Conservation (phyloP, 2,888 invertebrate species). For the Acleris laterana region DNA sequence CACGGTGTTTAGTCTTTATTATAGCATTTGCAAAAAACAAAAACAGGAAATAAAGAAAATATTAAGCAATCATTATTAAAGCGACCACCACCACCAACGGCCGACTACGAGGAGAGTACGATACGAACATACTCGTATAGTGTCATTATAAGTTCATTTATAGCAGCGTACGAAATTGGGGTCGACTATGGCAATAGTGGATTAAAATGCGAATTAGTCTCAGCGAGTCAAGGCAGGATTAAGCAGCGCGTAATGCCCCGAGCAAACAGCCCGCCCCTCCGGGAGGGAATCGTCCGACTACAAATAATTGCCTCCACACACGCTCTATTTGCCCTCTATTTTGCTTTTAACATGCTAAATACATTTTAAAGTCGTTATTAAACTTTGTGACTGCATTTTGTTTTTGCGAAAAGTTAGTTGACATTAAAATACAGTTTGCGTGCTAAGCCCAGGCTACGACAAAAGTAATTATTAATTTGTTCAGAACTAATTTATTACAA, state of each 20-base stretch:
- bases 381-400: conserved; percentile 22
- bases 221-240: conserved; percentile 48
- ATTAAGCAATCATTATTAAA: no score
- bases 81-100: no score
- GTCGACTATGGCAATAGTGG: conserved; percentile 48
- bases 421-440: conserved; percentile 21
- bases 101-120: no score
- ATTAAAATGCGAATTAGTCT: conserved; percentile 50
- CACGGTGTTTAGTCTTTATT: no score
- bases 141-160: conserved; percentile 2
- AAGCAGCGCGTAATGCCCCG: conserved; percentile 63
- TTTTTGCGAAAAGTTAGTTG: conserved; percentile 28
- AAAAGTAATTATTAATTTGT: conserved; percentile 12
- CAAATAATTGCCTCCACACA: conserved; percentile 59
- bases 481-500: conserved; percentile 11
- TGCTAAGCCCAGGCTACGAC: neutral
- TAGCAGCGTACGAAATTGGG: conserved; percentile 4
- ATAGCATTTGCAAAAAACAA: no score
- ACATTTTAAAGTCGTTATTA: conserved; percentile 34
- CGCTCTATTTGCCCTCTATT: conserved; percentile 60
- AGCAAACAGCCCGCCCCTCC: conserved; percentile 61
- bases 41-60: neutral
- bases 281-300: conserved; percentile 53
- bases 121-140: no score
- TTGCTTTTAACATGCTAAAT: conserved; percentile 37